phyloP scores from a whole-genome alignment of 2,113 vertebrate species.

The Sebastes schlegelii region DNA sequence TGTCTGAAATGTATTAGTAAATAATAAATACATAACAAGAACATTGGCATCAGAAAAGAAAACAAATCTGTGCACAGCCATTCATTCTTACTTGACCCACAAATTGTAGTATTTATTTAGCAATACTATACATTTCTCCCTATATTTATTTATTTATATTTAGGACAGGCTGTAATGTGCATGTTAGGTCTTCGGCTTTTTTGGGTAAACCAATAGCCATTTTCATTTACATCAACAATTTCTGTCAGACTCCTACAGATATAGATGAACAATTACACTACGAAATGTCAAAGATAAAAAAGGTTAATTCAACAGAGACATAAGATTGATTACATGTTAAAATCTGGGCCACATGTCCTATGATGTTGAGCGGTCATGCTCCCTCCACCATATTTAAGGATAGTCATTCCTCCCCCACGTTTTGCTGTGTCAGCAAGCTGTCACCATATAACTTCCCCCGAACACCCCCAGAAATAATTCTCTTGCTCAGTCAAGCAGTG shows the following conservation, averaged over 20 bases:
- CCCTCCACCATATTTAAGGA: conserved; percentile 26
- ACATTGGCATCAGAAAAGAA: too few species aligned
- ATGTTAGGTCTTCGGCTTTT: not conserved
- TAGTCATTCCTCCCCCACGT: conserved; percentile 3
- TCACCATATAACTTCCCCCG: not conserved
- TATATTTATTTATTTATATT: not conserved
- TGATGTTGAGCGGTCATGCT: conserved; percentile 2
- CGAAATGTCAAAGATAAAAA: not conserved
- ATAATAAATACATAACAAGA: too few species aligned
- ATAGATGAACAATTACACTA: not conserved
- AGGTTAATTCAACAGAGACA: not conserved
- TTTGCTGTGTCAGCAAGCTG: conserved; percentile 48
- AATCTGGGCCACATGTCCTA: not conserved
- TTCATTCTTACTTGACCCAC: conserved; percentile 4
- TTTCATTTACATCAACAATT: not conserved
- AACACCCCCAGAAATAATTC: conserved; percentile 35
- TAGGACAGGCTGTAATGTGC: not conserved
- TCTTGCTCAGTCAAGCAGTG: conserved; percentile 44
- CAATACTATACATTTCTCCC: not conserved
- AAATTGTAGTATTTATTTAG: not conserved
- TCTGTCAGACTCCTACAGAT: not conserved
- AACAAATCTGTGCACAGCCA: not conserved
- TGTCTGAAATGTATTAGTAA: too few species aligned
- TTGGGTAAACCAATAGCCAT: not conserved
- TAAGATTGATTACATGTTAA: not conserved